Conservation (phyloP, 2,888 invertebrate genomes). For the Creontiades dilutus region DNA sequence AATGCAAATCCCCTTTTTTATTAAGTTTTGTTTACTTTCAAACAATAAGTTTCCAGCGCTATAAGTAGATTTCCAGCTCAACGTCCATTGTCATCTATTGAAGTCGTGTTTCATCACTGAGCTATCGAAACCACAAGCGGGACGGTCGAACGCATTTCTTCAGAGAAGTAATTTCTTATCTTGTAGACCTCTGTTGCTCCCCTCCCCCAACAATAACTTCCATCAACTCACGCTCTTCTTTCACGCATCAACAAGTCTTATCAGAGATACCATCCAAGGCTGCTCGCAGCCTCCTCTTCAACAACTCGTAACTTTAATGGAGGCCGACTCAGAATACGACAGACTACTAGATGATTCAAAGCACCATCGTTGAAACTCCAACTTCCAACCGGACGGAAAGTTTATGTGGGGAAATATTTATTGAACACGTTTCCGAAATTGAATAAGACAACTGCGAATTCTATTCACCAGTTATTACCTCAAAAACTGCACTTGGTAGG, state of each 20-base stretch:
- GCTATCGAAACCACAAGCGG: not conserved
- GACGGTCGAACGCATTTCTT: conserved; percentile 15
- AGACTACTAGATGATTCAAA: conserved; percentile 6
- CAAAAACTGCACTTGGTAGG: too few relatives aligned
- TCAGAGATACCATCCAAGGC: conserved; percentile 21
- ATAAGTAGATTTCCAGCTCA: not conserved
- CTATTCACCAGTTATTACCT: not conserved
- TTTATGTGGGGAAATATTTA: conserved; percentile 35
- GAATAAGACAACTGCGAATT: not conserved
- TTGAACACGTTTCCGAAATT: not conserved
- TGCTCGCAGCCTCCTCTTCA: not conserved
- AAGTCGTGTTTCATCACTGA: not conserved
- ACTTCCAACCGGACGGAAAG: conserved; percentile 9
- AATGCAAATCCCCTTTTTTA: not conserved
- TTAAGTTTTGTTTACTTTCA: not conserved
- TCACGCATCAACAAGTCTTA: conserved; percentile 40
- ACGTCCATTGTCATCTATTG: not conserved
- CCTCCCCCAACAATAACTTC: not conserved
- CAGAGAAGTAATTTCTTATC: conserved; percentile 30
- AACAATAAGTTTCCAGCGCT: not conserved
- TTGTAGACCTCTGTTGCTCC: conserved; percentile 1
- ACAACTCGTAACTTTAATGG: conserved; percentile 1
- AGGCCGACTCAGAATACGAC: not conserved
- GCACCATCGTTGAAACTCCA: not conserved
- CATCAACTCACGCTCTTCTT: conserved; percentile 22